Conservation (phyloP, 2,113 vertebrate genomes). For the Aspiorhynchus laticeps region DNA sequence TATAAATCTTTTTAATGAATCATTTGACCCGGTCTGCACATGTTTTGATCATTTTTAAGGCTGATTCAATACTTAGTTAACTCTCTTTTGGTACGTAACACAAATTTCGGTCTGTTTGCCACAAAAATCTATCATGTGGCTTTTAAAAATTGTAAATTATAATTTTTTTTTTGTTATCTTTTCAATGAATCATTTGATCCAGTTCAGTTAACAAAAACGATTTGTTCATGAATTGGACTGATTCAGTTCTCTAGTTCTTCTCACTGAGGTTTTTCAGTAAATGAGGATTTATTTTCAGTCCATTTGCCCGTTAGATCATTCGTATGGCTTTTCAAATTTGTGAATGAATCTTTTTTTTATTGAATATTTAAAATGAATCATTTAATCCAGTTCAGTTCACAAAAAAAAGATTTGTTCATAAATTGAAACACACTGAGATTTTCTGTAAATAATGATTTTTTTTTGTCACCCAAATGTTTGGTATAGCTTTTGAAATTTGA, state of each 20-base stretch:
- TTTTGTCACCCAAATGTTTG: too few relatives aligned
- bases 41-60: background rate
- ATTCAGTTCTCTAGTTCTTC: background rate
- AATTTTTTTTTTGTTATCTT: background rate
- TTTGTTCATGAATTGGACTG: background rate
- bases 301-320: background rate
- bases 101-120: background rate
- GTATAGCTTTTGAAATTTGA: too few relatives aligned
- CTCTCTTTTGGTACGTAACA: background rate
- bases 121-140: background rate
- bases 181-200: background rate
- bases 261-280: background rate
- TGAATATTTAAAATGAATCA: background rate
- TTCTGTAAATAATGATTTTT: too few relatives aligned
- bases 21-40: background rate
- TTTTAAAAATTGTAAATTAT: background rate
- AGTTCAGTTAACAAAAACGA: background rate
- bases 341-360: background rate
- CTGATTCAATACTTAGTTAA: background rate
- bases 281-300: background rate
- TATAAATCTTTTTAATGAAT: background rate
- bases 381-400: background rate
- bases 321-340: background rate
- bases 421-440: too few relatives aligned
- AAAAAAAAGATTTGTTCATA: too few relatives aligned